phyloP scores from a whole-genome alignment of 2,797 vertebrate species.

The Sebastes diaconus region DNA sequence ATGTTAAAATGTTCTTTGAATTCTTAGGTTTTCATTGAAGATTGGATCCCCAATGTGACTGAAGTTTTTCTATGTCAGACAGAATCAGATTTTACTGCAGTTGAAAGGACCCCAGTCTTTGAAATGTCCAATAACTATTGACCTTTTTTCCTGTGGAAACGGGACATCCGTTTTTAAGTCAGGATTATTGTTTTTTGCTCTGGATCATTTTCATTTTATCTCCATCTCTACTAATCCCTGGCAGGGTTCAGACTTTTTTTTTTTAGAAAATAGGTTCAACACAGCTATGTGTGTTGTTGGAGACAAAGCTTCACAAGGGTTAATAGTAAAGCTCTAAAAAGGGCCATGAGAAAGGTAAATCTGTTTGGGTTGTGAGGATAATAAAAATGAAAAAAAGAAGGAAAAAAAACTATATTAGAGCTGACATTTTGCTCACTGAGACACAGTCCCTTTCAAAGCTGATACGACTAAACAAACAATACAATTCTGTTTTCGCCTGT shows the following conservation, averaged over 20 bases:
- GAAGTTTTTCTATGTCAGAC: not conserved
- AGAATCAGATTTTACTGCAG: not conserved
- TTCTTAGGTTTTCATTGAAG: not conserved
- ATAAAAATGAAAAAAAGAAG: constrained; percentile 35
- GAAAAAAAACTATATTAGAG: constrained; percentile 46
- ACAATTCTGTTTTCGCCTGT: not conserved
- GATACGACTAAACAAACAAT: constrained; percentile 19
- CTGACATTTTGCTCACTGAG: constrained; percentile 48
- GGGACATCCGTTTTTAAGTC: constrained; percentile 62
- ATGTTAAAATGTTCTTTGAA: not conserved
- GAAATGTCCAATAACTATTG: not conserved
- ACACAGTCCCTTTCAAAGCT: constrained; percentile 35
- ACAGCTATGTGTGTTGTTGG: constrained; percentile 45
- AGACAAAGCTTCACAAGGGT: constrained; percentile 30
- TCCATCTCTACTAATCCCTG: constrained; percentile 70
- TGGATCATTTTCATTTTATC: constrained; percentile 45
- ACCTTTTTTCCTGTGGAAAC: constrained; percentile 13
- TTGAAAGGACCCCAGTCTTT: not conserved
- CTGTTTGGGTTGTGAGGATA: constrained; percentile 69
- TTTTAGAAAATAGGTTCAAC: constrained; percentile 47
- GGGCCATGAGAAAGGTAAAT: constrained; percentile 59
- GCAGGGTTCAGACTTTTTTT: constrained; percentile 41
- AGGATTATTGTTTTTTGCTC: constrained; percentile 71
- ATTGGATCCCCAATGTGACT: not conserved
- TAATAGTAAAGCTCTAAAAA: constrained; percentile 34